phyloP scores from a whole-genome alignment of 2,113 vertebrate genomes.

The Ceyx cyanopectus region DNA sequence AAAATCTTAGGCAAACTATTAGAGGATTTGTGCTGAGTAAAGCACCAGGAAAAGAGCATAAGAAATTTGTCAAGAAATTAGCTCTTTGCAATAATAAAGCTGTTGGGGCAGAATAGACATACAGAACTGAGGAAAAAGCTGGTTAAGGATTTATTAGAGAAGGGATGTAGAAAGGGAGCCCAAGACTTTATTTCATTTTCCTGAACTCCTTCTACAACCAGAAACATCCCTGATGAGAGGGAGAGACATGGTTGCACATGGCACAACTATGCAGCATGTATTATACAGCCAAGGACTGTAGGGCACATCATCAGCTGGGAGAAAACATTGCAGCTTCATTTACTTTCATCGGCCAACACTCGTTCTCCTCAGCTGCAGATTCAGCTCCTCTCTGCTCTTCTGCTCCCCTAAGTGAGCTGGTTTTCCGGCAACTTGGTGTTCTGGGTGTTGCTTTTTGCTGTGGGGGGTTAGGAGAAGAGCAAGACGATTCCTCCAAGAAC shows the following conservation, averaged over 20 bases:
- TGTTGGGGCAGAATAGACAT: background rate
- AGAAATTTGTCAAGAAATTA: background rate
- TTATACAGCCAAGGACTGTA: background rate
- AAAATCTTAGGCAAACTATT: background rate
- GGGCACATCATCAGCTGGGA: background rate
- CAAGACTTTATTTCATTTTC: background rate
- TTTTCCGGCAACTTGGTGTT: background rate
- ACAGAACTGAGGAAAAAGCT: background rate
- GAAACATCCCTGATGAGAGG: background rate
- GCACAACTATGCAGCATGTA: background rate
- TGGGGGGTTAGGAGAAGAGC: background rate
- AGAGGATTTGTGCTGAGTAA: background rate
- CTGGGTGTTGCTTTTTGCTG: background rate
- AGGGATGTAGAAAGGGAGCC: background rate
- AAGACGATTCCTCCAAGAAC: fast-evolving
- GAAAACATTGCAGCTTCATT: background rate
- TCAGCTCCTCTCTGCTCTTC: background rate
- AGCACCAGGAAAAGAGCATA: background rate
- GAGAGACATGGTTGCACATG: background rate
- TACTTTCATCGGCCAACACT: background rate
- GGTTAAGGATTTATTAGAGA: background rate
- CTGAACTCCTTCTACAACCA: background rate
- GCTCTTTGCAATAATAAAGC: background rate
- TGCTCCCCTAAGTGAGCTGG: background rate
- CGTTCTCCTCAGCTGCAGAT: background rate